A percentile compares a stretch with the other conserved stretches of the same genome.
Conservation (phyloP, 2,113 vertebrate genomes). For the human region DNA sequence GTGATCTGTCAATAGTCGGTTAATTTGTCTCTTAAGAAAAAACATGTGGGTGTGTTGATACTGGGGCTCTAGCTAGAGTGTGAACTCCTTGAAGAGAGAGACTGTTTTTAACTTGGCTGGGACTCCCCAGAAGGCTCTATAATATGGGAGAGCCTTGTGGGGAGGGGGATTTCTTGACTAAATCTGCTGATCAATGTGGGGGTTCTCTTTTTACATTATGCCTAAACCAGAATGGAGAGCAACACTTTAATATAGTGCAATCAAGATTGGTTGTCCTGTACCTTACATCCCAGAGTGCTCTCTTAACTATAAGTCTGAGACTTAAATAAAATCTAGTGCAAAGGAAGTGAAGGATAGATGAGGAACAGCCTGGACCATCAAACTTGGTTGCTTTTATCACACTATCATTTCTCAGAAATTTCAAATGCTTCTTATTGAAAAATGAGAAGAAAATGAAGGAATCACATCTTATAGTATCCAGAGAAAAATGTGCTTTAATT, state of each 20-base stretch:
- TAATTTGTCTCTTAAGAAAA: slow-evolving; percentile 16
- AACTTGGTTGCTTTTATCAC: not conserved
- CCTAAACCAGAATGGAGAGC: not conserved
- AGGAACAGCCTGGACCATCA: not conserved
- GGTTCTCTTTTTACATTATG: not conserved
- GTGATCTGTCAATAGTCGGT: slow-evolving; percentile 4
- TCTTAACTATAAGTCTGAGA: not conserved
- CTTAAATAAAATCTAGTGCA: slow-evolving; percentile 45
- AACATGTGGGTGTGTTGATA: not conserved
- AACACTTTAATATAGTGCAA: not conserved
- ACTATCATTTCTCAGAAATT: slow-evolving; percentile 45
- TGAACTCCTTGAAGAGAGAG: not conserved
- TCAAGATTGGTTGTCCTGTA: not conserved
- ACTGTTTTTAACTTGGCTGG: not conserved
- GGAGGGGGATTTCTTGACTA: not conserved
- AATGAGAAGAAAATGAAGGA: not conserved
- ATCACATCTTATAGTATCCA: slow-evolving; percentile 49
- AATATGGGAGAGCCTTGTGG: not conserved
- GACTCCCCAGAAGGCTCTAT: not conserved
- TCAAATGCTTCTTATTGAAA: slow-evolving; percentile 46
- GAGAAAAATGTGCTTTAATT: slow-evolving; percentile 64
- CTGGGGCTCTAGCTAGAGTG: not conserved
- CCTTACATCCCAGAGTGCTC: not conserved
- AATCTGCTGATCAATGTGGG: not conserved
- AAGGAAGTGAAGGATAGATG: slow-evolving; percentile 16